These are phyloP conservation scores for Ischnus inquisitorius DNA, from an alignment of 2,888 invertebrate species.

Conservation along the genomic window DNA sequence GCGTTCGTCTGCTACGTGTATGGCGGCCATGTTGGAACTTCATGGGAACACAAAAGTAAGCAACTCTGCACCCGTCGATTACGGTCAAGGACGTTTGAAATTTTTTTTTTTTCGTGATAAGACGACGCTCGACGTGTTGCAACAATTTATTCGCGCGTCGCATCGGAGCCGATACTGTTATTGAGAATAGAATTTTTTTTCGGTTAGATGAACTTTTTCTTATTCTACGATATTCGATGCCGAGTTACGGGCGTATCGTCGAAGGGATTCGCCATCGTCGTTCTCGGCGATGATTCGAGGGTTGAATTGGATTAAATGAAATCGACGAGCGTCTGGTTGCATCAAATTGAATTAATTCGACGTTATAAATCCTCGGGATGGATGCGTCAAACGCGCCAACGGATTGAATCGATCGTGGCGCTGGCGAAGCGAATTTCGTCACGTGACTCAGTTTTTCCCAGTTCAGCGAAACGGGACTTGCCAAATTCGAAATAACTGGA, in stretches of 20 bases:
- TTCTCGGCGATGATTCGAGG: neutral
- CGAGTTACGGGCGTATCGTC: neutral
- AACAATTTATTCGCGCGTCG: neutral
- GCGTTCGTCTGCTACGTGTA: constrained; percentile 83
- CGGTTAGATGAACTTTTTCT: neutral
- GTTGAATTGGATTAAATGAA: neutral
- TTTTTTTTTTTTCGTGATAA: constrained; percentile 26
- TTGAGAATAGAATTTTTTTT: neutral
- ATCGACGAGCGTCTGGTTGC: constrained; percentile 1
- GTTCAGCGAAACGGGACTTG: neutral
- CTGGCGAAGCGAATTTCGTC: constrained; percentile 18
- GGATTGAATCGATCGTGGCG: constrained; percentile 48
- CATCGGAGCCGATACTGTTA: neutral
- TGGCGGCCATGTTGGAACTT: constrained; percentile 82
- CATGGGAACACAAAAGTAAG: constrained; percentile 6
- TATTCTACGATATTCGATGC: neutral
- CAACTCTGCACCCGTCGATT: constrained; percentile 29
- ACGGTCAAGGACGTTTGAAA: constrained; percentile 55
- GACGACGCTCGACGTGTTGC: neutral
- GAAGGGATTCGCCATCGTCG: neutral
- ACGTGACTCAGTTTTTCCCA: neutral
- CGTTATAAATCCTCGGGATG: neutral
- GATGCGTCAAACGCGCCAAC: constrained; percentile 2
- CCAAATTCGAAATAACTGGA: neutral
- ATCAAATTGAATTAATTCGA: constrained; percentile 44